phyloP scores from a whole-genome alignment of 2,797 vertebrate species.

The Dallia pectoralis region DNA sequence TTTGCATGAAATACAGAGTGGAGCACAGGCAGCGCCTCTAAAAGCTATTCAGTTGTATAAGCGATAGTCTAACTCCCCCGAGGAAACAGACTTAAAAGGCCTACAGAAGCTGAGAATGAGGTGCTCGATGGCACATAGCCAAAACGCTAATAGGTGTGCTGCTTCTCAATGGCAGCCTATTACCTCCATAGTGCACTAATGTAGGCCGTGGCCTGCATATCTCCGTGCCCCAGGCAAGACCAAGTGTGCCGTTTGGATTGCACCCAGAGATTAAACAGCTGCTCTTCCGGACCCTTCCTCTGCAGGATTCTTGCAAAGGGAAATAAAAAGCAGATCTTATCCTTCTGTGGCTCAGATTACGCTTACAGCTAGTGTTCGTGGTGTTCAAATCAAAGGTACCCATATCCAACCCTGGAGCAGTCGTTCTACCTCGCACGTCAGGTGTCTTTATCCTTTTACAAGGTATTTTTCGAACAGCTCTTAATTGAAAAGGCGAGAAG shows the following conservation, averaged over 20 bases:
- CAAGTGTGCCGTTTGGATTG: background rate
- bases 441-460: slow-evolving; percentile 19
- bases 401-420: slow-evolving; percentile 21
- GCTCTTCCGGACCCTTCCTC: slow-evolving; percentile 23
- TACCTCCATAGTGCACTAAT: background rate
- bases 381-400: slow-evolving; percentile 27
- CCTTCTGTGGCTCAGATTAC: slow-evolving; percentile 26
- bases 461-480: slow-evolving; percentile 21
- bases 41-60: slow-evolving; percentile 22
- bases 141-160: slow-evolving; percentile 30
- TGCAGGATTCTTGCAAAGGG: slow-evolving; percentile 16
- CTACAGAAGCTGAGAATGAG: background rate
- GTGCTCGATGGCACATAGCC: slow-evolving; percentile 19
- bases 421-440: slow-evolving; percentile 20
- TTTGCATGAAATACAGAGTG: background rate
- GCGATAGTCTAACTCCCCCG: slow-evolving; percentile 14
- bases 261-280: slow-evolving; percentile 24
- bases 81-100: slow-evolving; percentile 1
- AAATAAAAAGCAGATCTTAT: slow-evolving; percentile 25
- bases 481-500: slow-evolving; percentile 20
- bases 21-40: background rate
- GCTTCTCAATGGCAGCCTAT: background rate
- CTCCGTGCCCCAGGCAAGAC: background rate
- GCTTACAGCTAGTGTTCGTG: slow-evolving; percentile 10
- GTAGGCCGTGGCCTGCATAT: background rate